phyloP scores from a whole-genome alignment of 2,888 invertebrate species.

The Watsonalla binaria region DNA sequence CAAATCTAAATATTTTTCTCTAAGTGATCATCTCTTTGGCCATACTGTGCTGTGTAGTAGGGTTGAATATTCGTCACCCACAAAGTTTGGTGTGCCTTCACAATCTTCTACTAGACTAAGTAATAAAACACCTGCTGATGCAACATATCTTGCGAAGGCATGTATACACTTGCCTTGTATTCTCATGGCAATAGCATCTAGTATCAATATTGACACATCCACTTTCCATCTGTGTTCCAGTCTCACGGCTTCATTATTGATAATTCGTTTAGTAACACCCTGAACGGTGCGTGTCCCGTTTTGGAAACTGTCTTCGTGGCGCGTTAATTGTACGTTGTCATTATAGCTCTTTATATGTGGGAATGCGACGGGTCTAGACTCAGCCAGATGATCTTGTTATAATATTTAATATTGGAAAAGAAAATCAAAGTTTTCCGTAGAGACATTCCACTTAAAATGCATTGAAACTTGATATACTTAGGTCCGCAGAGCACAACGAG shows the following conservation, averaged over 20 bases:
- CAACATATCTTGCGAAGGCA: constrained; percentile 1
- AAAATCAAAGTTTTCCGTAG: too few species aligned
- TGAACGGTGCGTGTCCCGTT: neutral
- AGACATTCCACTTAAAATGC: too few species aligned
- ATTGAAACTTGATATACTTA: too few species aligned
- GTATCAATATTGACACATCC: constrained; percentile 36
- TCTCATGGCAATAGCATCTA: constrained; percentile 11
- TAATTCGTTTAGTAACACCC: constrained; percentile 30
- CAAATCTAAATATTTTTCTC: too few species aligned
- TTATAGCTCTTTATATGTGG: neutral
- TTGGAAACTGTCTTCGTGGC: neutral
- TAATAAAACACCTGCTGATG: neutral
- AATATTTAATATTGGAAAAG: too few species aligned
- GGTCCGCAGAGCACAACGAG: too few species aligned
- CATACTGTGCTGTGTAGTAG: too few species aligned
- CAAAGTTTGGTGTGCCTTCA: too few species aligned
- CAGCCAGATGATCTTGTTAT: too few species aligned
- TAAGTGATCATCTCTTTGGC: too few species aligned
- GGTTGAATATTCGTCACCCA: too few species aligned
- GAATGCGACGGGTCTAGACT: neutral
- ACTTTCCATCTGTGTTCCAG: constrained; percentile 31
- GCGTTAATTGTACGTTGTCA: neutral
- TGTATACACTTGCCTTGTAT: constrained; percentile 9
- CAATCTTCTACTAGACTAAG: too few species aligned
- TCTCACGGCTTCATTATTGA: constrained; percentile 34